Evolutionary conservation across 2,888 invertebrate genomes (phyloP).

Genomic region (Dysmachus trigonus): DNA sequence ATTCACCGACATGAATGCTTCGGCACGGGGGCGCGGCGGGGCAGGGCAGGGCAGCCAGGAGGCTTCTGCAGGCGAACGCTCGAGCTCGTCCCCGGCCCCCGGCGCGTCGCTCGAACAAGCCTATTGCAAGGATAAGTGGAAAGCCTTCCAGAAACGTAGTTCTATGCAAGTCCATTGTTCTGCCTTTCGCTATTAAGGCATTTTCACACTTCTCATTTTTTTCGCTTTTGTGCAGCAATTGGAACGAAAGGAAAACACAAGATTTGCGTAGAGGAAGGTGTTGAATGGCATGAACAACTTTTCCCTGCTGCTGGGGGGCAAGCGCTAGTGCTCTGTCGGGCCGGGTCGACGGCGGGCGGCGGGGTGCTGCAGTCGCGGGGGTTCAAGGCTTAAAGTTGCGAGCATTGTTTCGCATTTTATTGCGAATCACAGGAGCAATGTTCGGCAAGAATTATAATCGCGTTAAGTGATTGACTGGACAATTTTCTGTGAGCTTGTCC

Average conservation of each 20-base stretch:
- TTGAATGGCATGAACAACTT: slow-evolving; percentile 26
- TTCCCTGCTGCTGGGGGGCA: not conserved
- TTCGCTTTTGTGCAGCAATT: slow-evolving; percentile 25
- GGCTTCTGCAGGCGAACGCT: not conserved
- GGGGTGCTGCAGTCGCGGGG: not conserved
- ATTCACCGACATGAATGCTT: slow-evolving; percentile 4
- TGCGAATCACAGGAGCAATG: not conserved
- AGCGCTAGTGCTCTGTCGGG: not conserved
- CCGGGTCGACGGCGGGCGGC: not conserved
- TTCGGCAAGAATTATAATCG: not conserved
- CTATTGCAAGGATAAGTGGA: slow-evolving; percentile 26
- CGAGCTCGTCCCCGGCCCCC: not conserved
- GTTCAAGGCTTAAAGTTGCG: not conserved
- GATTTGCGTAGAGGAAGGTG: slow-evolving; percentile 30
- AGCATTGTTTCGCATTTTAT: not conserved
- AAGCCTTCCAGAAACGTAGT: slow-evolving; percentile 29
- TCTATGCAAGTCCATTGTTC: slow-evolving; percentile 29
- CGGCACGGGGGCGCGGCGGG: not conserved
- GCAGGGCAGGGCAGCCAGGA: not conserved
- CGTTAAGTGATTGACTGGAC: not conserved
- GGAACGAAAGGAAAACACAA: slow-evolving; percentile 32
- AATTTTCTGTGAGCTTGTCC: not conserved
- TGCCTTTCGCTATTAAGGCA: slow-evolving; percentile 38
- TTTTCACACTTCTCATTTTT: slow-evolving; percentile 37
- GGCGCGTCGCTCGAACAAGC: not conserved